A percentile compares a stretch with the other conserved stretches of the same genome.
Evolutionary conservation across 2,888 invertebrate genomes (phyloP).

Genomic region (Macaria liturata): DNA sequence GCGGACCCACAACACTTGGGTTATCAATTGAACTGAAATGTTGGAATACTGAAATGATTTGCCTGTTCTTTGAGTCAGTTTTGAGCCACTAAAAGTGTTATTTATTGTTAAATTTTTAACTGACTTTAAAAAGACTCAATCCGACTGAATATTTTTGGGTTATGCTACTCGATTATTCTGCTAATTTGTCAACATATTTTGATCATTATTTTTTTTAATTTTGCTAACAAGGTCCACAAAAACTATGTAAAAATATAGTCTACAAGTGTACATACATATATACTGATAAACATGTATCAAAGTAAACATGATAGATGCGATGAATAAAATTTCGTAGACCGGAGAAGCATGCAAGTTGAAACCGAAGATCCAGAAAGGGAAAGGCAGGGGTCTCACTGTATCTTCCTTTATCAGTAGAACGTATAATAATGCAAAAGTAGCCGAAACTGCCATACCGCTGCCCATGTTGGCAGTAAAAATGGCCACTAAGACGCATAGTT

Average conservation of each 20-base stretch:
- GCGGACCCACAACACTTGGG: slow-evolving; percentile 18
- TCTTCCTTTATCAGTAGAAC: not conserved
- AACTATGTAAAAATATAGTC: too few relatives aligned
- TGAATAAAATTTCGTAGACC: slow-evolving; percentile 14
- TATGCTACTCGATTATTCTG: too few relatives aligned
- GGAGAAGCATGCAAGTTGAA: slow-evolving; percentile 17
- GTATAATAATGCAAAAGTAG: not conserved
- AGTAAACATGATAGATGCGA: slow-evolving; percentile 5
- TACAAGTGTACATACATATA: slow-evolving; percentile 14
- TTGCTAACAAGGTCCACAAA: too few relatives aligned
- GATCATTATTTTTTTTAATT: too few relatives aligned
- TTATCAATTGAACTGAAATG: slow-evolving; percentile 13
- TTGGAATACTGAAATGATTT: not conserved
- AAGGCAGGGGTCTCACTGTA: slow-evolving; percentile 18
- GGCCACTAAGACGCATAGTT: slow-evolving; percentile 9
- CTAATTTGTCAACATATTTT: too few relatives aligned
- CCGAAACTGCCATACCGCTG: slow-evolving; percentile 1
- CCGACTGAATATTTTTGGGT: too few relatives aligned
- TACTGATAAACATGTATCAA: slow-evolving; percentile 10
- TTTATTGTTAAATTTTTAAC: too few relatives aligned
- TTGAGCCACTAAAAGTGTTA: too few relatives aligned
- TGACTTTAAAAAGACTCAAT: too few relatives aligned
- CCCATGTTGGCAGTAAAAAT: slow-evolving; percentile 9
- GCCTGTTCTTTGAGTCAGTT: too few relatives aligned
- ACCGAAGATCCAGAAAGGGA: slow-evolving; percentile 19